Evolutionary conservation across 2,797 vertebrate genomes (phyloP), one percentile per base, ranked within the genome.

Genomic region (Phataginus tricuspis): DNA sequence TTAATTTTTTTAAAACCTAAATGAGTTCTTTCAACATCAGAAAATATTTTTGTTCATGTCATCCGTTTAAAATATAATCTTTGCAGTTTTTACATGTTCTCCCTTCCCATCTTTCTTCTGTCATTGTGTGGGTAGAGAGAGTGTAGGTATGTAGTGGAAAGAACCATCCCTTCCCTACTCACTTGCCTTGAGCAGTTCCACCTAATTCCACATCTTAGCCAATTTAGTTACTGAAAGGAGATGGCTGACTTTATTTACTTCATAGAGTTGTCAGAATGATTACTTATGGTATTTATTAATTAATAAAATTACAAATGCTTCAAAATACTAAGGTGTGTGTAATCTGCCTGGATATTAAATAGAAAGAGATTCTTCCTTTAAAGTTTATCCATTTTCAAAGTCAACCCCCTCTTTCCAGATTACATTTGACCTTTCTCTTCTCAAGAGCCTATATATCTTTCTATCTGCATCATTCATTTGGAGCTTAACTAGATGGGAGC

Each of bases 111-210:
- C 14, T 87, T 84, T 64, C 31, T 82, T 53, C 16, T 49, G 18
- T 6, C 9, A 3, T 14, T 53, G 5, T 49, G 1, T 27, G 42
- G 49, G 10, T 68, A 0, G 34, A 55, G 4, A 39, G 27, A 39
- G 14, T 10, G 4, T 1, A 16, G 27, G 18, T 18, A 16, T 37
- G 13, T 0, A 13, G 37, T n/a, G 0, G 31, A 68, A 3, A 82
- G 3, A 1, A 3, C 31, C 27, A 18, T 31, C 15, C 27, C 25
- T 59, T 23, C 14, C 9, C 8, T 12, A 42, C 4, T 29, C 37
- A 71, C 18, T 53, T 72, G 34, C 8, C 12, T 25, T 45, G 7
- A 11, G 2, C 5, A 39, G 5, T 55, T 37, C 25, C 49, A 51
- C 18, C 12, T 42, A 84, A 86, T 39, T 83, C 37, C 42, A n/a